These are phyloP conservation scores for Platyscapa corneri DNA, from an alignment of 1,140 invertebrate genomes.

Conservation along the genomic window DNA sequence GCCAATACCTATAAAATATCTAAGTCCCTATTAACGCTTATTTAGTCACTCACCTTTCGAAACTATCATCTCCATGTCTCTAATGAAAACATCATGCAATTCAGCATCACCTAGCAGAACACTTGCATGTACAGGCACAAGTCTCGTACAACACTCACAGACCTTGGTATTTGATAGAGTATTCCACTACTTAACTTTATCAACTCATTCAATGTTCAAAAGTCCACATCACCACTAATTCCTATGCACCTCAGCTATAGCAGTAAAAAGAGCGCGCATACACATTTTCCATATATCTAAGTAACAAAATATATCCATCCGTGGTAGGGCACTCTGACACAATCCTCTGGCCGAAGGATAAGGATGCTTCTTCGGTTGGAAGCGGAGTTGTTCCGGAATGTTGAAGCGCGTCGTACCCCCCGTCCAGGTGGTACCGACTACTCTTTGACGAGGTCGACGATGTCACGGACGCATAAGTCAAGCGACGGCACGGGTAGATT, in stretches of 20 bases:
- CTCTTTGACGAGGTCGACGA: slow-evolving; percentile 8
- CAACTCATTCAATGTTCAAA: slow-evolving; percentile 7
- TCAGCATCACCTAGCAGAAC: neutral
- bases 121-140: neutral
- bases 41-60: neutral
- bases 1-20: too few species aligned
- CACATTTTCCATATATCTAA: neutral
- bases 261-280: neutral
- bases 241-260: neutral
- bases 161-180: neutral
- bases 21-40: neutral
- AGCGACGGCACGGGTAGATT: slow-evolving; percentile 1
- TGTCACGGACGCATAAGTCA: slow-evolving; percentile 23
- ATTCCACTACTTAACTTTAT: neutral
- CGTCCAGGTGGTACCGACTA: neutral
- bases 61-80: slow-evolving; percentile 46
- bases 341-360: neutral
- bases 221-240: slow-evolving; percentile 2
- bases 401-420: neutral
- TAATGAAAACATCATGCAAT: slow-evolving; percentile 1
- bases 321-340: neutral
- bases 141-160: neutral
- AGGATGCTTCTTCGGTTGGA: neutral
- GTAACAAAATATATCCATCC: neutral
- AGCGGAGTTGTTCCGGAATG: neutral